A percentile compares a stretch with the other conserved stretches of the same genome.
Conservation (phyloP, 2,113 vertebrate genomes). For the Apodemus sylvaticus region DNA sequence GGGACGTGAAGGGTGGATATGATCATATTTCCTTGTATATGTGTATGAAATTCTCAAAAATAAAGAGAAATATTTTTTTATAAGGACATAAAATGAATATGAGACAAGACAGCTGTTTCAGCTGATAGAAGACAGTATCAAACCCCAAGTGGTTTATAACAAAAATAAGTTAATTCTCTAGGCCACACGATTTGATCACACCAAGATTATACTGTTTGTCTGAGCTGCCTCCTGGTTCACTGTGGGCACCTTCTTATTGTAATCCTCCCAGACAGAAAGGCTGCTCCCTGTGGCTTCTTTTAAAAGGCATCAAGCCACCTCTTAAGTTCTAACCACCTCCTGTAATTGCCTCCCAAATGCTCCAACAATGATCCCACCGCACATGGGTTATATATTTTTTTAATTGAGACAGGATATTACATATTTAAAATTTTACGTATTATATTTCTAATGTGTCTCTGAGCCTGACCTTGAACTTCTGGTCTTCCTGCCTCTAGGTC, state of each 20-base stretch:
- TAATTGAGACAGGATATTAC: background rate
- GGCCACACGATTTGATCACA: too few relatives aligned
- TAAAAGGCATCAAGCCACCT: background rate
- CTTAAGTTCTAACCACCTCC: too few relatives aligned
- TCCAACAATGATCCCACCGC: background rate
- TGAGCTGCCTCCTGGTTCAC: background rate
- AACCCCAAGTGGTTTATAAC: background rate
- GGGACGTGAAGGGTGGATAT: background rate
- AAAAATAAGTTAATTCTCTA: background rate
- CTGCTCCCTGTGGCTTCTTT: background rate
- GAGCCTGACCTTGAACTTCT: background rate
- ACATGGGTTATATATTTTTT: background rate
- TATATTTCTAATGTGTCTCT: too few relatives aligned
- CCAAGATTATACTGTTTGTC: background rate
- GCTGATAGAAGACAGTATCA: background rate
- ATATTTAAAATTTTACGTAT: background rate
- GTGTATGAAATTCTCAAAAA: background rate
- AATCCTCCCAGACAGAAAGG: background rate
- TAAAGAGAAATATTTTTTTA: background rate
- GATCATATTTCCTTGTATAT: background rate
- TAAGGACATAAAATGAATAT: background rate
- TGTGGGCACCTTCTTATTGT: background rate
- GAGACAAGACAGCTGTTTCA: background rate
- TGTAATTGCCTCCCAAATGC: background rate
- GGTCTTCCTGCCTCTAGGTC: background rate